A percentile compares a stretch with the other conserved stretches of the same genome.
Evolutionary conservation across 2,113 vertebrate genomes (phyloP).

Genomic region (Microtus montanus): DNA sequence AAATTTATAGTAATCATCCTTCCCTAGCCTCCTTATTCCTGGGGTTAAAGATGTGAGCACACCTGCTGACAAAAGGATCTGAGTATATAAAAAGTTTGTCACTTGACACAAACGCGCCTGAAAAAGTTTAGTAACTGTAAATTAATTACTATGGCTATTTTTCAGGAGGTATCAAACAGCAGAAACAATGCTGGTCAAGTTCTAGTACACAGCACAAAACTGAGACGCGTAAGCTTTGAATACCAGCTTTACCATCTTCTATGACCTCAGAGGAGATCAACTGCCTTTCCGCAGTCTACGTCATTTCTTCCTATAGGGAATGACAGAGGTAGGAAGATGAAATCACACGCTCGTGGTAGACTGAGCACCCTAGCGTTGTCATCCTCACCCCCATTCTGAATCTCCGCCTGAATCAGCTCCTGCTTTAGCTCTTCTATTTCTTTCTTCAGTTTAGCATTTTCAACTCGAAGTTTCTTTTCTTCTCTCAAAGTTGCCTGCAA

Average conservation of each 20-base stretch:
- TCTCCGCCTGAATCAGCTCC: conserved; percentile 94
- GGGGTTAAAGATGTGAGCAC: neutral
- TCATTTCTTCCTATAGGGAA: neutral
- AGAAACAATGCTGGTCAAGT: neutral
- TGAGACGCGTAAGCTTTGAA: neutral
- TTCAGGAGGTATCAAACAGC: neutral
- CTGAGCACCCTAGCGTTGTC: neutral
- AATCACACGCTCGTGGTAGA: neutral
- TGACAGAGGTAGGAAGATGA: neutral
- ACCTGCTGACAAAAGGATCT: neutral
- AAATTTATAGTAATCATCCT: neutral
- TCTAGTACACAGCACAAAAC: neutral
- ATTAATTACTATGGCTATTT: neutral
- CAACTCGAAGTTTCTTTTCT: conserved; percentile 97
- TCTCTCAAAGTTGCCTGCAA: conserved; percentile 94
- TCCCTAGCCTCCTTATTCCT: neutral
- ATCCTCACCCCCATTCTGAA: conserved; percentile 91
- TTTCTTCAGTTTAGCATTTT: conserved; percentile 96
- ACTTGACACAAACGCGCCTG: neutral
- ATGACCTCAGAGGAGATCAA: neutral
- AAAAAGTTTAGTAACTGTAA: neutral
- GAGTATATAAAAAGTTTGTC: neutral
- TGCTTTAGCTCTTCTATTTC: conserved; percentile 95
- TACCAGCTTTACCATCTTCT: neutral
- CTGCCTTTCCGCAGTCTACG: neutral